These are phyloP conservation scores for Oxytorus armatus DNA, from an alignment of 2,888 invertebrate species.

Conservation along the genomic window DNA sequence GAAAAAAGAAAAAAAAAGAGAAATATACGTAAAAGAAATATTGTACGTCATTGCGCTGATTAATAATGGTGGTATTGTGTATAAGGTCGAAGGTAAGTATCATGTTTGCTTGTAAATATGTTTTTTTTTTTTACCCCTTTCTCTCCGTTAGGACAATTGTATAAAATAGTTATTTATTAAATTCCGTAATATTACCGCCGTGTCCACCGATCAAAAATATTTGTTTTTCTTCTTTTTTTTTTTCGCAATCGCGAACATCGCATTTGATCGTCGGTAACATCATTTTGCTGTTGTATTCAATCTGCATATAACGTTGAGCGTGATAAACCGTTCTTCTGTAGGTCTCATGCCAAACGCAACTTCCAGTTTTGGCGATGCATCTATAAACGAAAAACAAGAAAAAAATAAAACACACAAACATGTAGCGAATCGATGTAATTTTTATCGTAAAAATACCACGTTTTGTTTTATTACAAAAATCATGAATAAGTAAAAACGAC, in stretches of 20 bases:
- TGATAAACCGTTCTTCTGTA: slow-evolving; percentile 87
- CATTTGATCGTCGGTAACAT: slow-evolving; percentile 81
- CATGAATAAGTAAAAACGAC: slow-evolving; percentile 73
- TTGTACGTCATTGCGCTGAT: slow-evolving; percentile 78
- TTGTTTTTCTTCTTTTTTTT: too few species aligned
- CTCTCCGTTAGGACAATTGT: slow-evolving; percentile 79
- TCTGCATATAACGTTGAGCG: slow-evolving; percentile 89
- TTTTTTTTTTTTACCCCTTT: slow-evolving; percentile 63
- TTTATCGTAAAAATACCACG: slow-evolving; percentile 75
- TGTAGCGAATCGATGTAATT: slow-evolving; percentile 79
- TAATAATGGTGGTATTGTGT: slow-evolving; percentile 78
- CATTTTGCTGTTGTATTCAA: slow-evolving; percentile 85
- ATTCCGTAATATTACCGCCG: slow-evolving; percentile 66
- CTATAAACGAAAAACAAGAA: slow-evolving; percentile 81
- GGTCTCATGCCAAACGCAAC: slow-evolving; percentile 88
- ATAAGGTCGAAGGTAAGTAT: slow-evolving; percentile 81
- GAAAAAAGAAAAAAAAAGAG: slow-evolving; percentile 42
- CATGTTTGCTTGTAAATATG: slow-evolving; percentile 83
- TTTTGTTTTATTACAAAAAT: slow-evolving; percentile 77
- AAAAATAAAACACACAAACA: slow-evolving; percentile 71
- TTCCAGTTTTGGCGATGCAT: slow-evolving; percentile 85
- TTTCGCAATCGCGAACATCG: slow-evolving; percentile 77
- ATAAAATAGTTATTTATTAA: slow-evolving; percentile 82
- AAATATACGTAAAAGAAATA: slow-evolving; percentile 62
- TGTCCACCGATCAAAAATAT: slow-evolving; percentile 67